Base-by-base conservation (phyloP, 2,888 invertebrate species). In the Ochropleura leucogaster region DNA sequence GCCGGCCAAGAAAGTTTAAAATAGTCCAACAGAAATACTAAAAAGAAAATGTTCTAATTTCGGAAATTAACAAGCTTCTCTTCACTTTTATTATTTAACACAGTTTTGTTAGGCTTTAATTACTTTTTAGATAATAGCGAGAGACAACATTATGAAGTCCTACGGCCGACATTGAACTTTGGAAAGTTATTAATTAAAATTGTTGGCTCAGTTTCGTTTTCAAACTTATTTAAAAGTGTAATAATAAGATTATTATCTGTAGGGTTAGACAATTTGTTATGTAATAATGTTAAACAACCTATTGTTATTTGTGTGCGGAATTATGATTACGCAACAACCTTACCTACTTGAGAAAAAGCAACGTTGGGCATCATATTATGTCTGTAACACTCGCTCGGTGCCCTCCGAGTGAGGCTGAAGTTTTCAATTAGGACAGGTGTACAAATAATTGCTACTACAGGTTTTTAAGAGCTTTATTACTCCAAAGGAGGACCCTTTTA, bases 121-220 rank as follows among this genome's bases (percentile, higher is more conserved):
- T 79, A 77, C 84, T 83, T 80, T 72, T 83, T 12, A 72, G 80
- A 72, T 79, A 63, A 79, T 72, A 79, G 42, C 62, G 47, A 55
- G 60, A 69, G 65, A 72, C 53, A 83, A 83, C 57, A 72, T 83
- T 68, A 53, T 55, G 49, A 67, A 78, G 70, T 68, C 42, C 51
- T 53, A 63, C 53, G 57, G 12, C 66, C 40, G 47, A 14, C 59
- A 44, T 66, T 53, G 40, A 80, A 83, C 79, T 83, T 82, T 62
- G 42, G 66, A 63, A 30, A 77, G 83, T 67, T 83, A 70, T 66
- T 78, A 83, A 79, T 83, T 78, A 83, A 83, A 83, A 70, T 63
- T 44, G 49, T 77, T 57, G 51, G 65, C 10, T 53, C 16, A 18
- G 57, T 57, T 20, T 53, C 63, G 68, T 77, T 77, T 30, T 64